Evolutionary conservation across 1,140 invertebrate genomes (phyloP), one percentile per base, ranked within the genome.

Genomic region (Whitmania pigra): DNA sequence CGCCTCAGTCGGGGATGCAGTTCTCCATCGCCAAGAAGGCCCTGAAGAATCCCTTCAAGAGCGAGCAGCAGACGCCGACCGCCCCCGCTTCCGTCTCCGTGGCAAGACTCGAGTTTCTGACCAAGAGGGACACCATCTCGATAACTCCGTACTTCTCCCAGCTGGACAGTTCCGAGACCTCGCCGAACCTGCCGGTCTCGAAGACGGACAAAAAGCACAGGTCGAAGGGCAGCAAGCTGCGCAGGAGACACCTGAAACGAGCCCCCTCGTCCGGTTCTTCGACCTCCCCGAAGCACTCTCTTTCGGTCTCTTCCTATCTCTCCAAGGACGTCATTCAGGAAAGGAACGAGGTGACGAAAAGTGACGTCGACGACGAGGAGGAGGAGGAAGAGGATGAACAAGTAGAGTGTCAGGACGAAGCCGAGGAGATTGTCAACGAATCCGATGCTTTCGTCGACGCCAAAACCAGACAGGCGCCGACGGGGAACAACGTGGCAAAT

Each of bases 81-180:
- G 9, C 57, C 13, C 22, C 57, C 15, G 3, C 57, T 22, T 63
- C 57, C 11, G 29, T 13, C 29, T 25, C 57, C 9, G 6, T 20
- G 18, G 57, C 57, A n/a, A 31, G 22, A 13, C 57, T 25, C 2
- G 29, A 63, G 11, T 63, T 63, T 17, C 22, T 63, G 57, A 31
- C 57, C 22, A 63, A 31, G 57, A 63, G 29, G 57, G 29, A 63
- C 57, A 63, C 57, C 5, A 63, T 63, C 2, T 63, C 57, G 13
- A 63, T 63, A 63, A 31, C 57, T n/a, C 57, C 57, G 7, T 63
- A 63, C 57, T 63, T 63, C 57, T 22, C 57, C 29, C 22, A 63
- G 6, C 22, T 25, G 57, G 57, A 63, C 57, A 20, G 22, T 11
- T 13, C 29, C 57, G 57, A 63, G 57, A 63, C 57, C 57, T 15